Conservation (phyloP, 2,888 invertebrate genomes). For the Drosophila neoperkinsi region DNA sequence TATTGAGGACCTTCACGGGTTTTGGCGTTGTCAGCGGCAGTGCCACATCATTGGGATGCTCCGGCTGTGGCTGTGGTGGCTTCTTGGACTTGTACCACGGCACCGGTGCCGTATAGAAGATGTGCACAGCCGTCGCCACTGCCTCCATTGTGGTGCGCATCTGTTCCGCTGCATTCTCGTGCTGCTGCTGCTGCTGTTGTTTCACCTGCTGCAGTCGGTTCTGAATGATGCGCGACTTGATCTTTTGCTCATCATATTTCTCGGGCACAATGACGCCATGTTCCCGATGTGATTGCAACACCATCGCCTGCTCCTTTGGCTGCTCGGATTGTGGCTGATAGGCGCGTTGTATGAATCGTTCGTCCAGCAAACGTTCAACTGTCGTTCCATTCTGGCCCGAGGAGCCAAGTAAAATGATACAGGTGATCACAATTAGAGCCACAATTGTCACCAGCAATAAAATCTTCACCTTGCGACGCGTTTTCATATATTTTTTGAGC, state of each 20-base stretch:
- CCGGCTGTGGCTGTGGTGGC: slow-evolving; percentile 60
- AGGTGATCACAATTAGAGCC: slow-evolving; percentile 80
- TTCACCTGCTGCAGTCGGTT: slow-evolving; percentile 83
- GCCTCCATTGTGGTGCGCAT: slow-evolving; percentile 74
- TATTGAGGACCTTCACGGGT: slow-evolving; percentile 77
- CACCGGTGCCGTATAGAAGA: slow-evolving; percentile 84
- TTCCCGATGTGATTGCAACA: slow-evolving; percentile 73
- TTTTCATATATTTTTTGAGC: slow-evolving; percentile 85
- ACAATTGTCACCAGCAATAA: slow-evolving; percentile 82
- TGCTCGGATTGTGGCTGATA: slow-evolving; percentile 58
- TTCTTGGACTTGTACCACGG: slow-evolving; percentile 84
- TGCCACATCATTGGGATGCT: slow-evolving; percentile 60
- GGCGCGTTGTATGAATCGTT: slow-evolving; percentile 79
- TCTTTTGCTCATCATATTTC: slow-evolving; percentile 84
- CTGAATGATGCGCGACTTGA: slow-evolving; percentile 83
- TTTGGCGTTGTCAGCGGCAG: slow-evolving; percentile 66
- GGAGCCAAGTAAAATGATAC: slow-evolving; percentile 80
- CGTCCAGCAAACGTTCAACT: slow-evolving; percentile 79
- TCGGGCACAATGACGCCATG: slow-evolving; percentile 83
- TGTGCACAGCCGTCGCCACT: slow-evolving; percentile 82
- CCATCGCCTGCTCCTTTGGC: slow-evolving; percentile 42
- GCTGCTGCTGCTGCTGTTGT: slow-evolving; percentile 61
- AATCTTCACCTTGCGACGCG: slow-evolving; percentile 83
- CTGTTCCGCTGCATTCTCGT: slow-evolving; percentile 73
- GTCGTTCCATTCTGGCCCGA: slow-evolving; percentile 67